A percentile compares a stretch with the other conserved stretches of the same genome.
These are phyloP conservation scores for Sympetrum striolatum DNA, from an alignment of 2,888 invertebrate genomes.

Conservation along the genomic window DNA sequence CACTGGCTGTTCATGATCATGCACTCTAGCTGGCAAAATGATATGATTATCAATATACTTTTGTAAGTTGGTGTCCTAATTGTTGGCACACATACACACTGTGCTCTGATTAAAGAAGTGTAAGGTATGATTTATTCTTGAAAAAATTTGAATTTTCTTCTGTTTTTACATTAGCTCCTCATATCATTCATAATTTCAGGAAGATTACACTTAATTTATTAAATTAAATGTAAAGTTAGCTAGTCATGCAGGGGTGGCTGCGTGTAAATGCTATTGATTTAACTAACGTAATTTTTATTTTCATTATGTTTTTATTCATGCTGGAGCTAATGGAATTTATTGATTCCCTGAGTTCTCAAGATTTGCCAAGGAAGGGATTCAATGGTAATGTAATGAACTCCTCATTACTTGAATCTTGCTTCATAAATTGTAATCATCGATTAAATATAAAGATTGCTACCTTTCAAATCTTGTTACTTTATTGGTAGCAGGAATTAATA, in stretches of 20 bases:
- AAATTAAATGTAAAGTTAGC: too few relatives aligned
- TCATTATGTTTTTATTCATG: background rate
- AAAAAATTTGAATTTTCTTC: background rate
- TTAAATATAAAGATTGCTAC: too few relatives aligned
- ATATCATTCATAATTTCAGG: background rate
- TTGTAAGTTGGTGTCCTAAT: slow-evolving; percentile 8
- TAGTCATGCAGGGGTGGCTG: background rate
- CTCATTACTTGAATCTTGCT: background rate
- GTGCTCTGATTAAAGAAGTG: background rate
- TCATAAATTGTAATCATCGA: too few relatives aligned
- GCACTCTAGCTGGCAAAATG: slow-evolving; percentile 40
- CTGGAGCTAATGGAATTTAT: background rate
- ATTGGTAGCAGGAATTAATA: too few relatives aligned
- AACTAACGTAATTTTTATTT: background rate
- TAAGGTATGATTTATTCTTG: background rate
- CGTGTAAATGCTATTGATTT: background rate
- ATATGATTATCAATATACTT: background rate
- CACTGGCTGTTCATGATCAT: slow-evolving; percentile 39
- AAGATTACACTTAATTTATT: too few relatives aligned
- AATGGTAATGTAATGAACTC: background rate
- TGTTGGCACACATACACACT: slow-evolving; percentile 26
- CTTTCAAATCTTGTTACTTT: too few relatives aligned
- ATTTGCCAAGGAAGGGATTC: background rate
- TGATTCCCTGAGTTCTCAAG: background rate
- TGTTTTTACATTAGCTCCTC: background rate